Percentiles rank a stretch among this genome's conserved stretches.
Conservation (phyloP, 2,113 vertebrate species). For the Aptenodytes forsteri region DNA sequence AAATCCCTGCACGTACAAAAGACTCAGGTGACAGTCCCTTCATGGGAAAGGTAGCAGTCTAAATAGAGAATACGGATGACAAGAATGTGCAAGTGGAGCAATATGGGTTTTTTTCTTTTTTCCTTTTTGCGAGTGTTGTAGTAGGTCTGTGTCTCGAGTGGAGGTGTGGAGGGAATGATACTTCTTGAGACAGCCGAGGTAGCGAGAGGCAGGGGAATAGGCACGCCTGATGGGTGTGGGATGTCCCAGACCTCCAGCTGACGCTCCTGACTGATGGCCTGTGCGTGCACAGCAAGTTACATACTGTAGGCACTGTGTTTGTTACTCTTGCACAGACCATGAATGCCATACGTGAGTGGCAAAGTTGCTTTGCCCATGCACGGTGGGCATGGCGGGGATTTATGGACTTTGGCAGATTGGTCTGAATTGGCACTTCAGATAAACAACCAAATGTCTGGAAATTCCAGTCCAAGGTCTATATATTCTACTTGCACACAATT, state of each 20-base stretch:
- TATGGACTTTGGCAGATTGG: too few species aligned
- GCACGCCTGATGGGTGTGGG: fast-evolving
- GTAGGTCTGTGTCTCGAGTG: background rate
- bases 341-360: fast-evolving
- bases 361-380: background rate
- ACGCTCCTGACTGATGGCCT: background rate
- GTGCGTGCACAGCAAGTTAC: fast-evolving
- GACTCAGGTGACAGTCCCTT: background rate
- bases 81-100: background rate
- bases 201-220: background rate
- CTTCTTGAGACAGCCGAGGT: fast-evolving
- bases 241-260: background rate
- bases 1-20: background rate
- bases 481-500: background rate
- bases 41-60: background rate
- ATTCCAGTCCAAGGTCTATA: background rate
- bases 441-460: background rate
- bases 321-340: too few species aligned
- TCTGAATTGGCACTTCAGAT: background rate
- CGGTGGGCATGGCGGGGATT: background rate
- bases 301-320: too few species aligned
- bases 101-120: background rate
- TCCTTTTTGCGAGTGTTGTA: background rate
- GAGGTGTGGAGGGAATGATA: background rate
- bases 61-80: background rate